A percentile compares a stretch with the other conserved stretches of the same genome.
These are phyloP conservation scores for Mactra quadrangularis DNA, from an alignment of 1,140 invertebrate genomes.

Conservation along the genomic window DNA sequence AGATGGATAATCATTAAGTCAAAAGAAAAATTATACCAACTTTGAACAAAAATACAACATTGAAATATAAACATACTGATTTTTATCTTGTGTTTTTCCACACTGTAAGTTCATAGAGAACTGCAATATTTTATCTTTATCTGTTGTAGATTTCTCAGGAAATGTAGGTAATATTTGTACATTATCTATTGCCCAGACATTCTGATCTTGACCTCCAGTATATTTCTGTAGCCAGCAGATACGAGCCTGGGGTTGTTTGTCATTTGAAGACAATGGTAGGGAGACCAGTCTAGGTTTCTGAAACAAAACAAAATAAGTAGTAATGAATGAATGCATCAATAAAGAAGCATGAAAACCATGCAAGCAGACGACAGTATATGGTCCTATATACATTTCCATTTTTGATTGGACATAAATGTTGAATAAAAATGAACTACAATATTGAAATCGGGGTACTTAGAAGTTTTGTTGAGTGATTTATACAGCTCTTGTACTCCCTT, in stretches of 20 bases:
- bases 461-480: too few relatives aligned
- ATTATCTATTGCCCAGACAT: conserved; percentile 82
- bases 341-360: too few relatives aligned
- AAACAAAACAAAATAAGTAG: conserved; percentile 32
- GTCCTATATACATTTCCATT: too few relatives aligned
- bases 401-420: too few relatives aligned
- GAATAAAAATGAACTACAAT: too few relatives aligned
- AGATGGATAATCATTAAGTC: too few relatives aligned
- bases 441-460: too few relatives aligned
- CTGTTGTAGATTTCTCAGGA: conserved; percentile 60
- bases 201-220: conserved; percentile 73
- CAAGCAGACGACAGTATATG: too few relatives aligned
- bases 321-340: too few relatives aligned
- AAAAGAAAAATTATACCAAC: too few relatives aligned
- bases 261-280: conserved; percentile 60
- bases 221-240: conserved; percentile 83
- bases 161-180: conserved; percentile 78
- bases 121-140: conserved; percentile 77
- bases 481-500: too few relatives aligned
- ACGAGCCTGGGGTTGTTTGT: conserved; percentile 65
- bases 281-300: conserved; percentile 71
- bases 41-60: too few relatives aligned
- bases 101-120: conserved; percentile 79
- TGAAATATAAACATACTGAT: conserved; percentile 68
- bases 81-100: conserved; percentile 66